These are phyloP conservation scores for Brachionus asplanchnoidis DNA, from an alignment of 1,140 invertebrate species.

Conservation along the genomic window DNA sequence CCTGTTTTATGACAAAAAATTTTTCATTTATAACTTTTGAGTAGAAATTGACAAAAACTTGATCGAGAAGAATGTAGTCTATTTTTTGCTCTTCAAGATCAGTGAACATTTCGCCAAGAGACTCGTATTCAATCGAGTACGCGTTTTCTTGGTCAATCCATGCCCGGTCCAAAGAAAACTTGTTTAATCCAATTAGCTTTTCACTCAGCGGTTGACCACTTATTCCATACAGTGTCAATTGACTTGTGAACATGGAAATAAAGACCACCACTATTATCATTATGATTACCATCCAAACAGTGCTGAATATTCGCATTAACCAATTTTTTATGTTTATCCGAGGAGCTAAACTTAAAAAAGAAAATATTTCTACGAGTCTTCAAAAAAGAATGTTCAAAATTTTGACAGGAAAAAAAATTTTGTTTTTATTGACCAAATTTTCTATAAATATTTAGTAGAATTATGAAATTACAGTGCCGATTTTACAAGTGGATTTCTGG, in stretches of 20 bases:
- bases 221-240: slow-evolving; percentile 6
- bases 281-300: not conserved
- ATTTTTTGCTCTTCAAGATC: slow-evolving; percentile 39
- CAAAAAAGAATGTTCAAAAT: not conserved
- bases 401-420: too few species aligned
- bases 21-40: slow-evolving; percentile 29
- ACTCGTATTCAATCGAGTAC: not conserved
- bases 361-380: not conserved
- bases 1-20: not conserved
- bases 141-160: slow-evolving; percentile 35
- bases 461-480: too few species aligned
- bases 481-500: too few species aligned
- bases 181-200: not conserved
- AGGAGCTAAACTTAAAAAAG: not conserved
- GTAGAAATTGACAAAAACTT: slow-evolving; percentile 26
- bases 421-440: too few species aligned
- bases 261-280: slow-evolving; percentile 12
- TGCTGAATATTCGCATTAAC: not conserved
- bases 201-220: not conserved
- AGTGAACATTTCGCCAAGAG: not conserved
- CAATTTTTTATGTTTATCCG: slow-evolving; percentile 27
- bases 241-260: slow-evolving; percentile 21
- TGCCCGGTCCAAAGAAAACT: not conserved
- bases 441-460: too few species aligned
- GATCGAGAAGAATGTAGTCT: slow-evolving; percentile 1